phyloP scores from a whole-genome alignment of 2,113 vertebrate genomes.

The Clarias batrachus region DNA sequence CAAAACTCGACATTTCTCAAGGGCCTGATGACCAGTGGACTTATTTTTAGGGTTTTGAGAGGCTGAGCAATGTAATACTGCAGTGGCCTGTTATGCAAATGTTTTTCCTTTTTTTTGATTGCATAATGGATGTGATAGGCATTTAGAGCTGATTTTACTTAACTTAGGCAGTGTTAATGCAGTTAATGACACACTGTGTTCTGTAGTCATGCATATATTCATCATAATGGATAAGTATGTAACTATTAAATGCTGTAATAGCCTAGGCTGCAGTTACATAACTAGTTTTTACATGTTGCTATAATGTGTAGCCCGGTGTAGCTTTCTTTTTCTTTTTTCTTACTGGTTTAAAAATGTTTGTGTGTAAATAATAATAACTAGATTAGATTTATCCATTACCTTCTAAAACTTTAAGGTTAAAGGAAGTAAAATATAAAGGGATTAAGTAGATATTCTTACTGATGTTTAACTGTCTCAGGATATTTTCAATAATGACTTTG shows the following conservation, averaged over 20 bases:
- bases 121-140: background rate
- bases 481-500: too few species aligned
- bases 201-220: background rate
- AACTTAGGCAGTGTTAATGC: background rate
- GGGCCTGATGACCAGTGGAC: background rate
- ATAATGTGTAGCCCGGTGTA: background rate
- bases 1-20: background rate
- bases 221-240: background rate
- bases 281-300: background rate
- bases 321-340: too few species aligned
- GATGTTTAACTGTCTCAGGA: too few species aligned
- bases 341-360: too few species aligned
- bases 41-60: background rate
- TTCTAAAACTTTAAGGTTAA: too few species aligned
- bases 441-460: too few species aligned
- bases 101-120: background rate
- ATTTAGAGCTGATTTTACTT: background rate
- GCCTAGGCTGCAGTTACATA: background rate
- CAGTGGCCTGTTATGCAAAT: background rate
- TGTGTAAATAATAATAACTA: too few species aligned
- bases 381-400: too few species aligned
- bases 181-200: background rate
- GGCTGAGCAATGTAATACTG: background rate
- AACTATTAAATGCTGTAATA: background rate
- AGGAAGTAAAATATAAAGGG: too few species aligned